Evolutionary conservation across 2,797 vertebrate species (phyloP).

Genomic region (Poeciliopsis paucimaculata): DNA sequence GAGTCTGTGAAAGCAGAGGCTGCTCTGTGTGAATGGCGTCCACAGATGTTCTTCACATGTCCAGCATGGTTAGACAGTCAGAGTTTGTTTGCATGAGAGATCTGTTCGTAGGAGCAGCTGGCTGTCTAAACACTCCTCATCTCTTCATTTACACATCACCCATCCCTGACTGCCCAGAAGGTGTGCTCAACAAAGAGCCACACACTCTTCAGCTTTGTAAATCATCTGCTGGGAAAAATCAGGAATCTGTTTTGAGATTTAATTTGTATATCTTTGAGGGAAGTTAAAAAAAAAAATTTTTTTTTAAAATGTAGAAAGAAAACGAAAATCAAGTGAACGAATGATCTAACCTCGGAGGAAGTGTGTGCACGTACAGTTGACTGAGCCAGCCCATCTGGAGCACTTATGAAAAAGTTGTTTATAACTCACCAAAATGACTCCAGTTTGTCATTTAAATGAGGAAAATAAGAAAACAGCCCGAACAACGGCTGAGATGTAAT

Average conservation of each 20-base stretch:
- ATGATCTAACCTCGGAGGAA: conserved; percentile 31
- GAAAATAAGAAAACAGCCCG: background rate
- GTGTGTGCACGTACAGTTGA: conserved; percentile 12
- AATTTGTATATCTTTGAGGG: conserved; percentile 11
- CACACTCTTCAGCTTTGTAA: conserved; percentile 4
- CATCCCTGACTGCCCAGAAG: conserved; percentile 21
- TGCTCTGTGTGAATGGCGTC: conserved; percentile 68
- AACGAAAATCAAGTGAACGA: conserved; percentile 24
- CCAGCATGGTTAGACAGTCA: conserved; percentile 37
- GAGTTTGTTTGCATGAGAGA: conserved; percentile 56
- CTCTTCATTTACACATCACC: conserved; percentile 55
- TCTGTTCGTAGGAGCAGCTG: conserved; percentile 43
- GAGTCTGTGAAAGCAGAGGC: conserved; percentile 35
- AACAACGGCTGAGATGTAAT: background rate
- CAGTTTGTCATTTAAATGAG: conserved; percentile 18
- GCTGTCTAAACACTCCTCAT: conserved; percentile 46
- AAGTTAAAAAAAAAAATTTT: background rate
- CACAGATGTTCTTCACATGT: conserved; percentile 75
- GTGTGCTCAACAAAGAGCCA: background rate
- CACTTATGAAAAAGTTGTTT: conserved; percentile 30
- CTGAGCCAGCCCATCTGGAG: conserved; percentile 47
- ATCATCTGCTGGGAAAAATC: conserved; percentile 27
- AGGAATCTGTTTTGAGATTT: conserved; percentile 2
- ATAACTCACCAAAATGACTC: conserved; percentile 13
- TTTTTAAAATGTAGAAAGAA: conserved; percentile 4